phyloP scores from a whole-genome alignment of 2,888 invertebrate genomes.

The Zootermopsis nevadensis region DNA sequence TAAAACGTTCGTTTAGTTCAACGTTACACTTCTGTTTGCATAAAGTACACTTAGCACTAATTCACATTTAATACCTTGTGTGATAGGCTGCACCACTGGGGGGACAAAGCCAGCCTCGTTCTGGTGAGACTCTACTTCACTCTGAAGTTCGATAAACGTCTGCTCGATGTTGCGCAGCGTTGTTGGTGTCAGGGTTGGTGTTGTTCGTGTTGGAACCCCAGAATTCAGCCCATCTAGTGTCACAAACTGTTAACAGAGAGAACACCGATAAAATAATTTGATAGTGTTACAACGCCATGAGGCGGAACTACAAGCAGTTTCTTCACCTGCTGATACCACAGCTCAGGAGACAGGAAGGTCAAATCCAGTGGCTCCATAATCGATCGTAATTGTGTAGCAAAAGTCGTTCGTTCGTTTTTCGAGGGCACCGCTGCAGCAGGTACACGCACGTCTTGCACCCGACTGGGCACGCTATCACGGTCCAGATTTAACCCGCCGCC shows the following conservation, averaged over 20 bases:
- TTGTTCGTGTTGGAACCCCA: slow-evolving; percentile 91
- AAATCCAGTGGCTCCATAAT: slow-evolving; percentile 85
- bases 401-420: slow-evolving; percentile 52
- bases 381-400: slow-evolving; percentile 50
- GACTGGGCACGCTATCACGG: slow-evolving; percentile 2
- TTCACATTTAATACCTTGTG: slow-evolving; percentile 48
- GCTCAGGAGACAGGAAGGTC: slow-evolving; percentile 85
- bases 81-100: slow-evolving; percentile 71
- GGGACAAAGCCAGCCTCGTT: slow-evolving; percentile 95
- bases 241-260: slow-evolving; percentile 59
- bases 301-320: not conserved
- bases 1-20: not conserved
- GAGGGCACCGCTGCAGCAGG: slow-evolving; percentile 36
- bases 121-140: slow-evolving; percentile 74
- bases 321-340: slow-evolving; percentile 84
- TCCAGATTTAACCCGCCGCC: slow-evolving; percentile 36
- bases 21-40: not conserved
- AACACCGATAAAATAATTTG: not conserved
- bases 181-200: slow-evolving; percentile 94
- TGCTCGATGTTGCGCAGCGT: slow-evolving; percentile 92
- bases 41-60: too few species aligned
- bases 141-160: slow-evolving; percentile 87
- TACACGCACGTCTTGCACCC: slow-evolving; percentile 11
- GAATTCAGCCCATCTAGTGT: slow-evolving; percentile 60
- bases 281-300: not conserved